phyloP scores from a whole-genome alignment of 2,797 vertebrate genomes.

The Numenius phaeopus region DNA sequence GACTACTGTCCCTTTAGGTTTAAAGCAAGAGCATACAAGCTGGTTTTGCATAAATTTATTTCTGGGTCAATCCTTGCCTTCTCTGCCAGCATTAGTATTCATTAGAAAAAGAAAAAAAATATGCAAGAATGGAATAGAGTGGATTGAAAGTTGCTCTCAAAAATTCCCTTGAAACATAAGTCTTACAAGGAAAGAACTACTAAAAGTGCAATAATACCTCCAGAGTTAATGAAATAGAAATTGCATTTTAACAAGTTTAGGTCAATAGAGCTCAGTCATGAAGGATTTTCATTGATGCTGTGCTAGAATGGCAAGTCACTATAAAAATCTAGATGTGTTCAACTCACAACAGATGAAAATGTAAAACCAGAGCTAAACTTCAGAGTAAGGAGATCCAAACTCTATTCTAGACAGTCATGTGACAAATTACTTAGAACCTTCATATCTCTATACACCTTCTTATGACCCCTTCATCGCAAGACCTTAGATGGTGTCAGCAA shows the following conservation, averaged over 20 bases:
- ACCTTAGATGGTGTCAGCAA: neutral
- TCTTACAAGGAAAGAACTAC: neutral
- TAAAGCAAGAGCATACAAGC: neutral
- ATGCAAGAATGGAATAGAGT: neutral
- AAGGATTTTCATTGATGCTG: neutral
- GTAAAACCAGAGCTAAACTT: neutral
- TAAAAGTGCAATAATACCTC: neutral
- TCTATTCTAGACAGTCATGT: neutral
- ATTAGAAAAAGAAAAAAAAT: neutral
- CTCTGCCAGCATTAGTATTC: neutral
- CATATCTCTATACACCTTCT: neutral
- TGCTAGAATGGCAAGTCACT: neutral
- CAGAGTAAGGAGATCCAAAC: neutral
- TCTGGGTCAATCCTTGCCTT: constrained; percentile 27
- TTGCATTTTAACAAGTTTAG: neutral
- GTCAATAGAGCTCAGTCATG: neutral
- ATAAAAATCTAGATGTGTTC: neutral
- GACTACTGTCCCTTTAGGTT: constrained; percentile 9
- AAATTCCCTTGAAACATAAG: neutral
- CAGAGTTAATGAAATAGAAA: neutral
- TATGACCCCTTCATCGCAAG: neutral
- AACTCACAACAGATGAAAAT: neutral
- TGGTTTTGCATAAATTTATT: constrained; percentile 37
- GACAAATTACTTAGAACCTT: neutral
- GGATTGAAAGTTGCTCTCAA: constrained; percentile 1